Conservation (phyloP, 2,888 invertebrate genomes). For the Pammene aurita region DNA sequence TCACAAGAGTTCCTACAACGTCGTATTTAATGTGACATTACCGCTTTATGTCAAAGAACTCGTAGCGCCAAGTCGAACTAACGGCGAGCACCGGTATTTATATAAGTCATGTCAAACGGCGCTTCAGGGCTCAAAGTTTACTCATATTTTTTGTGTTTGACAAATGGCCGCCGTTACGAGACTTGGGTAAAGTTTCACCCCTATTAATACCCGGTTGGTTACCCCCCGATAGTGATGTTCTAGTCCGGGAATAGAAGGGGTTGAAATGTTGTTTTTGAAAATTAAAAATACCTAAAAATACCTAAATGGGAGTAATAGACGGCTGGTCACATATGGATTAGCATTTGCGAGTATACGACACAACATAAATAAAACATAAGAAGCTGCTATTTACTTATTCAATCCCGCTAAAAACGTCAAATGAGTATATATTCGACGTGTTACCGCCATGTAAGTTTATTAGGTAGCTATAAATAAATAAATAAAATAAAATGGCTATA, state of each 20-base stretch:
- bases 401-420: too few relatives aligned
- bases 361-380: too few relatives aligned
- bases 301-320: too few relatives aligned
- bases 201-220: conserved; percentile 71
- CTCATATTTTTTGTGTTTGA: conserved; percentile 79
- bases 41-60: conserved; percentile 48
- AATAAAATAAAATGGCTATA: too few relatives aligned
- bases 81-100: conserved; percentile 63
- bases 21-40: conserved; percentile 2
- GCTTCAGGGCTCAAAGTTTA: conserved; percentile 73
- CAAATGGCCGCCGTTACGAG: conserved; percentile 78
- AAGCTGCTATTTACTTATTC: too few relatives aligned
- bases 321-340: too few relatives aligned
- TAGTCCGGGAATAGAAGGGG: not conserved
- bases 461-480: too few relatives aligned
- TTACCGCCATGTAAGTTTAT: too few relatives aligned
- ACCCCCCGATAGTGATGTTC: conserved; percentile 50
- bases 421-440: too few relatives aligned
- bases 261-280: too few relatives aligned
- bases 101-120: conserved; percentile 76
- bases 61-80: conserved; percentile 54
- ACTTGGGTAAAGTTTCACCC: conserved; percentile 78
- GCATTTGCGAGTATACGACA: too few relatives aligned
- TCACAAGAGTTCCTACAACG: not conserved
- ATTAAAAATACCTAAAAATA: too few relatives aligned